phyloP scores from a whole-genome alignment of 2,888 invertebrate genomes.

The Onthophagus sagittarius region DNA sequence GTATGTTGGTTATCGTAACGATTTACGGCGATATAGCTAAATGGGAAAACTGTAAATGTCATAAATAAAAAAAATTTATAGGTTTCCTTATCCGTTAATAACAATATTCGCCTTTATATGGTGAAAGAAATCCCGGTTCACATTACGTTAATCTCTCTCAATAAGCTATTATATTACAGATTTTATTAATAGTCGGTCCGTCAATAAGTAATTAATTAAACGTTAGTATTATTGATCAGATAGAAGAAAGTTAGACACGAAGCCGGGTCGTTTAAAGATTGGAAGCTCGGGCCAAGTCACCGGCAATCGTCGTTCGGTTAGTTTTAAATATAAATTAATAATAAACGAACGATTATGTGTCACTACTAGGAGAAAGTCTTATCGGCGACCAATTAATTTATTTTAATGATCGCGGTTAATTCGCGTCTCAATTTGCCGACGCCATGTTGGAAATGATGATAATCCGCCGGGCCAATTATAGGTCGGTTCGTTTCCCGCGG shows the following conservation, averaged over 20 bases:
- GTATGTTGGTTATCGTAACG: too few species aligned
- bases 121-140: too few species aligned
- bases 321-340: constrained; percentile 7
- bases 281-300: background rate
- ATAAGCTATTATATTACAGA: too few species aligned
- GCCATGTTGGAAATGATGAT: background rate
- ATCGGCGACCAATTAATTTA: constrained; percentile 8
- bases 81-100: too few species aligned
- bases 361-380: constrained; percentile 6
- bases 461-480: background rate
- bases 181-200: background rate
- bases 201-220: background rate
- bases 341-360: constrained; percentile 6
- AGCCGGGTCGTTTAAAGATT: background rate
- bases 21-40: too few species aligned
- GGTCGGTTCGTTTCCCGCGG: background rate
- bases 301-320: background rate
- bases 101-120: too few species aligned
- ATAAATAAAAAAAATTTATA: too few species aligned
- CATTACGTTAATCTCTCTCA: too few species aligned
- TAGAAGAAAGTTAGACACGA: background rate
- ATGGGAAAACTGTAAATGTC: too few species aligned
- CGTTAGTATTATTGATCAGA: background rate
- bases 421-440: background rate
- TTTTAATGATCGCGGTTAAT: constrained; percentile 3